These are phyloP conservation scores for Sterna hirundo DNA, from an alignment of 2,113 vertebrate genomes.

Conservation along the genomic window DNA sequence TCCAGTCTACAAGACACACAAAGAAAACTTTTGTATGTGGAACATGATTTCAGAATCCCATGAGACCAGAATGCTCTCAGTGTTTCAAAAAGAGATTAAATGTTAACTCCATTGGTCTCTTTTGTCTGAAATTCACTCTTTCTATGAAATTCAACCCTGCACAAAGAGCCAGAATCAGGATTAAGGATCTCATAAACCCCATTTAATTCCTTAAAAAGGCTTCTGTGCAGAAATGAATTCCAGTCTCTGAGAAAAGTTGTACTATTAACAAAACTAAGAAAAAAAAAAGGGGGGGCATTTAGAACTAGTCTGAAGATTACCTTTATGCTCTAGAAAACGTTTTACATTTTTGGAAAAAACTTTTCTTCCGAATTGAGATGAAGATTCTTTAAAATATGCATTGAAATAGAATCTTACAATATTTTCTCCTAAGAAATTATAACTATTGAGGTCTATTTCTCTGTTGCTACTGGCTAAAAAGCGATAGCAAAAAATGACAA, in stretches of 20 bases:
- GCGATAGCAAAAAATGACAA: not conserved
- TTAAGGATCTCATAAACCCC: slow-evolving; percentile 29
- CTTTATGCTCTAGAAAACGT: not conserved
- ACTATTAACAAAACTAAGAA: not conserved
- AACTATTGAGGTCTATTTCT: not conserved
- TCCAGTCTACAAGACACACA: not conserved
- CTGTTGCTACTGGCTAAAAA: not conserved
- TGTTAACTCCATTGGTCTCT: not conserved
- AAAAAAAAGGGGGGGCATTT: not conserved
- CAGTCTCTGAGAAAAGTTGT: not conserved
- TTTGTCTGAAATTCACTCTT: slow-evolving; percentile 44
- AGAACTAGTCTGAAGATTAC: not conserved
- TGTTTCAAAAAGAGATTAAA: slow-evolving; percentile 37
- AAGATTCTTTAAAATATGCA: not conserved
- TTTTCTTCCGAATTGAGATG: not conserved
- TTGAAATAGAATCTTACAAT: not conserved
- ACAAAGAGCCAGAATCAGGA: slow-evolving; percentile 34
- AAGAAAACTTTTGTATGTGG: slow-evolving; percentile 6
- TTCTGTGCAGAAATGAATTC: slow-evolving; percentile 25
- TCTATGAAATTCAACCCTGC: slow-evolving; percentile 37
- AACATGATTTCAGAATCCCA: slow-evolving; percentile 15
- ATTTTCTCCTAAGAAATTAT: not conserved
- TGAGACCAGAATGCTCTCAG: slow-evolving; percentile 19
- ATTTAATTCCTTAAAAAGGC: slow-evolving; percentile 43
- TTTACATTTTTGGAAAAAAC: not conserved